Percentiles rank a stretch among this genome's conserved stretches.
phyloP scores from a whole-genome alignment of 2,888 invertebrate species.

The Camptogramma bilineatum region DNA sequence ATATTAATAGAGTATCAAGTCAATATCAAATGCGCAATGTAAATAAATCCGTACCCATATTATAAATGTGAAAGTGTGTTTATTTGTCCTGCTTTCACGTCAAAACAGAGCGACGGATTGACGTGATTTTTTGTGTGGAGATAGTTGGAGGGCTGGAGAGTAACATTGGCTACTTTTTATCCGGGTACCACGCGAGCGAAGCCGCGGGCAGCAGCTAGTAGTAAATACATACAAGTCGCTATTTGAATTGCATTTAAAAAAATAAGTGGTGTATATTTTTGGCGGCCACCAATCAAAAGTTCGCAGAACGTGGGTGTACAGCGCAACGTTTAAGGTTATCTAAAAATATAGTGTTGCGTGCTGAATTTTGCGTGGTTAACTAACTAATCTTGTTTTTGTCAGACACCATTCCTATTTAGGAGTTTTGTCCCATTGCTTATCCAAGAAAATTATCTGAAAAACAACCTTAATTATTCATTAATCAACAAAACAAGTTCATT shows the following conservation, averaged over 20 bases:
- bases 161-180: no score
- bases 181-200: no score
- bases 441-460: not conserved
- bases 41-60: not conserved
- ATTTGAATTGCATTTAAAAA: constrained; percentile 33
- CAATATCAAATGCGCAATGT: not conserved
- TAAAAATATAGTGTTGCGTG: constrained; percentile 67
- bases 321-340: constrained; percentile 65
- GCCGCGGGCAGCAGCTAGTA: no score
- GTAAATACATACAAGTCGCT: constrained; percentile 8
- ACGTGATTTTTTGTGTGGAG: no score
- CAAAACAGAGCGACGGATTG: no score
- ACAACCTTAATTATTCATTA: no score
- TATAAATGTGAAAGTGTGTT: no score
- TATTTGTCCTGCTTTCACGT: no score
- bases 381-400: constrained; percentile 28
- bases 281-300: constrained; percentile 50
- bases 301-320: constrained; percentile 58
- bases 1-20: not conserved
- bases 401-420: constrained; percentile 24
- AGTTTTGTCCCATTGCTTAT: constrained; percentile 5
- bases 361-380: constrained; percentile 43
- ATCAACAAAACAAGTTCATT: no score
- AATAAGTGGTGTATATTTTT: constrained; percentile 45
- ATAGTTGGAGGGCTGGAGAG: no score